Evolutionary conservation across 2,888 invertebrate genomes (phyloP), one percentile per base, ranked within the genome.

Genomic region (Scaptomyza polygonia): DNA sequence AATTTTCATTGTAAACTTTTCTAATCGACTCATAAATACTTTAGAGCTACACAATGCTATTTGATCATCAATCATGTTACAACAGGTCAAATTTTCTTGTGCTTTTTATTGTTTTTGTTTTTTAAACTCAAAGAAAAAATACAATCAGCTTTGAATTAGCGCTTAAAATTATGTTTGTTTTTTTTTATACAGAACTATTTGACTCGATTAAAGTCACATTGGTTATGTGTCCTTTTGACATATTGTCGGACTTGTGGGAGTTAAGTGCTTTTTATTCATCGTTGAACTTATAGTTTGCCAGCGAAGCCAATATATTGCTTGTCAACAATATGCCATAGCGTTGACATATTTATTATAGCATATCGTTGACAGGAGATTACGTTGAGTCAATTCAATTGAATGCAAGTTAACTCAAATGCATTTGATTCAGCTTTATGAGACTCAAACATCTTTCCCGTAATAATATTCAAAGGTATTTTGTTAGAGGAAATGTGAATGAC

Each of bases 61-160:
- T 21, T 14, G 21, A 7, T 58, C 52, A 62, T 67, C 45, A 43
- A 77, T 76, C 77, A 77, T 58, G 40, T 39, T 45, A 48, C 65
- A 61, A 58, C 69, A 74, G 47, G 69, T 56, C 56, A 39, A 21
- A 27, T 43, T 55, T 29, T 45, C 14, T 8, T 14, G 54, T 8
- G 44, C 29, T 43, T 53, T 11, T 12, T 14, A 48, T 25, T 3
- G 2, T 21, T 4, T 21, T 1, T 21, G 3, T 4, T 21, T 21
- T 21, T 4, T 21, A 2, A 21, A 21, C 4, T 21, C 21, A 21
- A 21, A 21, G 21, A 21, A 21, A 21, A 21, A 21, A 21, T 21
- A 21, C 21, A 21, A 21, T 3, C 3, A 21, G 3, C 21, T 21
- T 21, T 4, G 21, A 21, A 21, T 21, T 21, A 21, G 21, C 21